A percentile compares a stretch with the other conserved stretches of the same genome.
Evolutionary conservation across 1,140 invertebrate species (phyloP).

Genomic region (Sitobion miscanthi): DNA sequence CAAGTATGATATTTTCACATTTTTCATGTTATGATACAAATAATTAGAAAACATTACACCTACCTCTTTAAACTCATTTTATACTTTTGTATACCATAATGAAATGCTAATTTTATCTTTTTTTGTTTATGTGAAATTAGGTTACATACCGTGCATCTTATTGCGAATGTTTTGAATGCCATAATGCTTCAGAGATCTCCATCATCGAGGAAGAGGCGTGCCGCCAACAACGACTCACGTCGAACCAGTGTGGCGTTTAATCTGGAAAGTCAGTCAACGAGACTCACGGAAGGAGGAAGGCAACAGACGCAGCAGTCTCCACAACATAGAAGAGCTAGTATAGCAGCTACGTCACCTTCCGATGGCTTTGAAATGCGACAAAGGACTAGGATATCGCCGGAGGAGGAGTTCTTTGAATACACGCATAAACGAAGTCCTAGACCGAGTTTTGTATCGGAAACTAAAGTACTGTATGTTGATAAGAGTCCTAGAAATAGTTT

Average conservation of each 20-base stretch:
- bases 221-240: neutral
- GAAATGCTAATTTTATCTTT: neutral
- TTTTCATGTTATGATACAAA: neutral
- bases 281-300: neutral
- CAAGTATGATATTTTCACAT: neutral
- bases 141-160: neutral
- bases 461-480: slow-evolving; percentile 49
- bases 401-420: slow-evolving; percentile 38
- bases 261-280: slow-evolving; percentile 8
- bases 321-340: slow-evolving; percentile 46
- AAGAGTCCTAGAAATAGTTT: slow-evolving; percentile 72
- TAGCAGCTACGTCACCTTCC: slow-evolving; percentile 20
- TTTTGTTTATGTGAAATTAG: slow-evolving; percentile 2
- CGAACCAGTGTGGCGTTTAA: slow-evolving; percentile 30
- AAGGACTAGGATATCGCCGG: slow-evolving; percentile 30
- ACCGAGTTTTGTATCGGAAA: slow-evolving; percentile 50
- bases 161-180: neutral
- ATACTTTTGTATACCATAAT: neutral
- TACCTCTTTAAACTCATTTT: neutral
- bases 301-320: neutral
- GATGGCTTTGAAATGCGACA: slow-evolving; percentile 44
- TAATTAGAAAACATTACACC: neutral
- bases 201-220: slow-evolving; percentile 37
- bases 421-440: slow-evolving; percentile 29
- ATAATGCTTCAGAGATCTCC: slow-evolving; percentile 43